Evolutionary conservation across 2,113 vertebrate genomes (phyloP), one percentile per base, ranked within the genome.

Genomic region (Psammodynastes pulverulentus): DNA sequence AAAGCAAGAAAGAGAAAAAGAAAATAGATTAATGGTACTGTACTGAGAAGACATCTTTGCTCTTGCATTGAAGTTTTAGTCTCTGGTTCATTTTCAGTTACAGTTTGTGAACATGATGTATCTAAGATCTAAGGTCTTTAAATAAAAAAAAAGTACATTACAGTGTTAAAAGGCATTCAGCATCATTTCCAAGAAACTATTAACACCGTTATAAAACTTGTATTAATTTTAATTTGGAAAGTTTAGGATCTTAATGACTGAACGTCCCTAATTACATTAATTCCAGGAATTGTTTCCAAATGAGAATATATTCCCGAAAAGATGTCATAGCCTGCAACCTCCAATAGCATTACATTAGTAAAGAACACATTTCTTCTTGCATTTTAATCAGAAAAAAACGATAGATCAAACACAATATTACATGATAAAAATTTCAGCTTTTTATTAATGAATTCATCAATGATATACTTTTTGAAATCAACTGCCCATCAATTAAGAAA

Each of bases 1-100:
- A 97, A 97, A 98, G 97, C 98, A 97, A 98, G 96, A 98, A 97
- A 98, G 97, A 98, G 97, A 98, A 97, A 92, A 98, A 97, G 98
- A 98, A 98, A 99, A 98, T 97, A 98, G 98, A 98, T 99, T 98
- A 99, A 98, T 98, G 97, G 97, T 96, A 97, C 96, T 96, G 95
- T 97, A 98, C 97, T 97, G 97, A 97, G 97, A 96, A 98, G 97
- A 93, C 96, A 97, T 94, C 96, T 98, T 97, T 97, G 96, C 97
- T 97, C 96, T 97, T 98, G 94, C 96, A 97, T 94, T 95, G 96
- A 97, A 96, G 96, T 91, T 94, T 95, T 95, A 94, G 96, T 45
- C 46, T 96, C 96, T 95, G 97, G 87, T 97, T 96, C 88, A 96
- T 72, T 94, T 95, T 95, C 91, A 79, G 29, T 93, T 95, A 91